Percentiles rank a stretch among this genome's conserved stretches.
phyloP scores from a whole-genome alignment of 1,140 invertebrate species.

The Drosophila guanche region DNA sequence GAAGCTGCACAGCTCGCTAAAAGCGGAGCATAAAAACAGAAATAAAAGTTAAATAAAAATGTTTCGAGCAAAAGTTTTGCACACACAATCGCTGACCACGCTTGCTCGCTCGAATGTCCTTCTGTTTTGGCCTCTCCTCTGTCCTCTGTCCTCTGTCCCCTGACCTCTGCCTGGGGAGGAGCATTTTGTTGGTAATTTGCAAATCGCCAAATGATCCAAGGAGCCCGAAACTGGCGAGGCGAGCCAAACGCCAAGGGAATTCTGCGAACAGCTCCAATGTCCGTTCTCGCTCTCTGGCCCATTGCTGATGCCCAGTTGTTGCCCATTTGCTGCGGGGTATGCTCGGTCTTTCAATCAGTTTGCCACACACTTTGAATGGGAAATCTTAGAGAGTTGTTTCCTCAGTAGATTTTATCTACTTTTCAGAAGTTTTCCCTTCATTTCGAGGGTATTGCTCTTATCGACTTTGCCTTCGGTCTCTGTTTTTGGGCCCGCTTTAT shows the following conservation, averaged over 20 bases:
- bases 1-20: neutral
- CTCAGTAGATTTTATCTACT: too few relatives aligned
- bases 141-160: neutral
- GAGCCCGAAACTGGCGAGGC: slow-evolving; percentile 15
- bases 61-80: slow-evolving; percentile 55
- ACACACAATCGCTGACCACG: slow-evolving; percentile 43
- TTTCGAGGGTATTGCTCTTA: too few relatives aligned
- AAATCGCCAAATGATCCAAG: slow-evolving; percentile 64
- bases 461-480: neutral
- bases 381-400: too few relatives aligned
- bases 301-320: slow-evolving; percentile 19
- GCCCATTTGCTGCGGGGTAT: neutral
- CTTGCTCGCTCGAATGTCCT: neutral
- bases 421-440: too few relatives aligned
- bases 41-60: slow-evolving; percentile 78
- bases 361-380: too few relatives aligned
- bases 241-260: slow-evolving; percentile 32
- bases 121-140: neutral
- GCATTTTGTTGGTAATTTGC: slow-evolving; percentile 63
- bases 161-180: neutral
- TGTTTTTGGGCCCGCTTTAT: slow-evolving; percentile 19
- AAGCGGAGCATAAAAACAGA: slow-evolving; percentile 56
- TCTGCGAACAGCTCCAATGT: slow-evolving; percentile 23
- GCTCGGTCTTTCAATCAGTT: too few relatives aligned
- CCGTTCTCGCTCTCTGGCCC: slow-evolving; percentile 1